phyloP scores from a whole-genome alignment of 1,140 invertebrate species.

The Gyrodactylus salaris region DNA sequence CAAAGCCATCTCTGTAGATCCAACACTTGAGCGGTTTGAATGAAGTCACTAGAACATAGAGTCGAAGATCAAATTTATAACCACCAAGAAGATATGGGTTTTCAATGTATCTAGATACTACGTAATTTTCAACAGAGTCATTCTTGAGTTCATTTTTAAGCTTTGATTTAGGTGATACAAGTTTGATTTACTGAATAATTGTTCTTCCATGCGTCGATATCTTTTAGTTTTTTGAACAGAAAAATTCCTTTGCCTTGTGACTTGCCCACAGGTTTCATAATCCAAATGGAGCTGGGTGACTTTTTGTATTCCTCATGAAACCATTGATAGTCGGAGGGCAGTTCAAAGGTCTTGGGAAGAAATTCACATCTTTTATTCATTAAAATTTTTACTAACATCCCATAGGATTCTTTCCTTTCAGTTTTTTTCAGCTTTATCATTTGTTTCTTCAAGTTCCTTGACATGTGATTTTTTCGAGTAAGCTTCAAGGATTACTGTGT shows the following conservation, averaged over 20 bases:
- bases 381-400: not conserved
- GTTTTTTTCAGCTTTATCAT: not conserved
- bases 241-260: slow-evolving; percentile 24
- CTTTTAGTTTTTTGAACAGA: slow-evolving; percentile 22
- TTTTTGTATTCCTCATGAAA: slow-evolving; percentile 25
- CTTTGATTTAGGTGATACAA: not conserved
- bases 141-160: slow-evolving; percentile 10
- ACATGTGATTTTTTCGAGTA: not conserved
- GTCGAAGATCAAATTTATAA: slow-evolving; percentile 19
- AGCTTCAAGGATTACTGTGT: too few relatives aligned
- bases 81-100: slow-evolving; percentile 20
- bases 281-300: slow-evolving; percentile 23
- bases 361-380: not conserved
- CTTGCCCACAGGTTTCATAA: slow-evolving; percentile 24
- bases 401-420: not conserved
- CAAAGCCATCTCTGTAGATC: slow-evolving; percentile 24
- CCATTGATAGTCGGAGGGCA: slow-evolving; percentile 23
- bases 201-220: slow-evolving; percentile 26
- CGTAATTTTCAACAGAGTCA: slow-evolving; percentile 18
- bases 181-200: not conserved
- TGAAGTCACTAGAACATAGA: slow-evolving; percentile 19
- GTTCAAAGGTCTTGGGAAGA: not conserved
- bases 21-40: slow-evolving; percentile 19
- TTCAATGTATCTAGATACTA: slow-evolving; percentile 20
- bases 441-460: not conserved